A percentile compares a stretch with the other conserved stretches of the same genome.
phyloP scores from a whole-genome alignment of 2,888 invertebrate genomes.

The Platynereis dumerilii region DNA sequence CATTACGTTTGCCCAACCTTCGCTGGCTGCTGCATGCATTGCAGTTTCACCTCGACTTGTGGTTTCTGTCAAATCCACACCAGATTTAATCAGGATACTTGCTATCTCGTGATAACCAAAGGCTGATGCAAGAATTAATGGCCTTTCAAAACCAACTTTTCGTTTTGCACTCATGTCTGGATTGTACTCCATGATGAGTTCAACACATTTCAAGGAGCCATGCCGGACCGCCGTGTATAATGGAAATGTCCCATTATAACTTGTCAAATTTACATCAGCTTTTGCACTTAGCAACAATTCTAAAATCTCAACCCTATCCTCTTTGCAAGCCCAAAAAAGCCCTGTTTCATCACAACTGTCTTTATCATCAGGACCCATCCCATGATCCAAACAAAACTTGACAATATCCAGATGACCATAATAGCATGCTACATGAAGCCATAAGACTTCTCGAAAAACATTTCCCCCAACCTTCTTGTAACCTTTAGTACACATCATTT shows the following conservation, averaged over 20 bases:
- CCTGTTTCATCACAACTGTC: conserved; percentile 40
- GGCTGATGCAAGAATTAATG: conserved; percentile 51
- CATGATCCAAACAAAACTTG: conserved; percentile 34
- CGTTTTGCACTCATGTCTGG: conserved; percentile 46
- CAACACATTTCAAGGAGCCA: conserved; percentile 43
- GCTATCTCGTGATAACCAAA: conserved; percentile 45
- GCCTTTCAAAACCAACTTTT: conserved; percentile 50
- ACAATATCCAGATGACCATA: conserved; percentile 43
- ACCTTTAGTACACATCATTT: not conserved
- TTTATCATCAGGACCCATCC: not conserved
- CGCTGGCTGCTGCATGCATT: not conserved
- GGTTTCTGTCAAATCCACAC: conserved; percentile 49
- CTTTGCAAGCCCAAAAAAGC: conserved; percentile 50
- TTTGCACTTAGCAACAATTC: conserved; percentile 38
- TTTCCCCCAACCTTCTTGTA: conserved; percentile 45
- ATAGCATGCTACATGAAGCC: conserved; percentile 50
- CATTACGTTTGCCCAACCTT: not conserved
- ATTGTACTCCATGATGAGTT: conserved; percentile 40
- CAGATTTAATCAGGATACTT: conserved; percentile 46
- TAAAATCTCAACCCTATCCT: conserved; percentile 43
- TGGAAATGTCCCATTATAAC: conserved; percentile 52
- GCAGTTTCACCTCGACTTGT: conserved; percentile 44
- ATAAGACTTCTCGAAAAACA: conserved; percentile 47
- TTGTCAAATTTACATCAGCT: conserved; percentile 44
- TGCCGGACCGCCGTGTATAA: conserved; percentile 55